phyloP scores from a whole-genome alignment of 2,797 vertebrate genomes.

The Brotogeris chrysoptera region DNA sequence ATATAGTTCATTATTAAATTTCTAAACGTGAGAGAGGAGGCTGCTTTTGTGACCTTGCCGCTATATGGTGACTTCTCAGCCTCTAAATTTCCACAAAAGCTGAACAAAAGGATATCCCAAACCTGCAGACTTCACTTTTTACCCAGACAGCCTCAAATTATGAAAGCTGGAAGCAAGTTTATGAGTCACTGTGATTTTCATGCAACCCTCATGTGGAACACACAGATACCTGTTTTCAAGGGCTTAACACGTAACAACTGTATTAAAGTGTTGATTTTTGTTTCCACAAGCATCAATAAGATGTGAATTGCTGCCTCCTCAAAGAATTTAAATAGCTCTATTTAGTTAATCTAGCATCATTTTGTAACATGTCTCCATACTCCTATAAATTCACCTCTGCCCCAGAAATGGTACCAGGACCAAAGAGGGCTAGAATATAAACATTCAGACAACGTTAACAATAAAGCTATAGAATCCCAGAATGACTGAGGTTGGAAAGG shows the following conservation, averaged over 20 bases:
- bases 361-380: not conserved
- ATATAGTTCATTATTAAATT: not conserved
- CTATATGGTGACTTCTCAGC: not conserved
- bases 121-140: not conserved
- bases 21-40: not conserved
- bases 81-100: not conserved
- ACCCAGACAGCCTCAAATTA: not conserved
- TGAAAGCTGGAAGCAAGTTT: not conserved
- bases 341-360: not conserved
- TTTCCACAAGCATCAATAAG: not conserved
- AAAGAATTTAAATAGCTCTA: not conserved
- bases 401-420: not conserved
- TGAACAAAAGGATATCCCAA: not conserved
- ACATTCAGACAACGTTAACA: not conserved
- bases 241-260: not conserved
- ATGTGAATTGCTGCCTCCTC: not conserved
- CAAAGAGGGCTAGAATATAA: not conserved
- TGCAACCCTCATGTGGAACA: not conserved
- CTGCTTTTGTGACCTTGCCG: not conserved
- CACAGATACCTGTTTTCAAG: not conserved
- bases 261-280: not conserved
- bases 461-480: not conserved
- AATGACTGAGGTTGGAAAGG: not conserved
- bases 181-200: not conserved
- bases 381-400: not conserved